Evolutionary conservation across 2,113 vertebrate species (phyloP), one percentile per base, ranked within the genome.

Genomic region (Poeciliopsis retropinna): DNA sequence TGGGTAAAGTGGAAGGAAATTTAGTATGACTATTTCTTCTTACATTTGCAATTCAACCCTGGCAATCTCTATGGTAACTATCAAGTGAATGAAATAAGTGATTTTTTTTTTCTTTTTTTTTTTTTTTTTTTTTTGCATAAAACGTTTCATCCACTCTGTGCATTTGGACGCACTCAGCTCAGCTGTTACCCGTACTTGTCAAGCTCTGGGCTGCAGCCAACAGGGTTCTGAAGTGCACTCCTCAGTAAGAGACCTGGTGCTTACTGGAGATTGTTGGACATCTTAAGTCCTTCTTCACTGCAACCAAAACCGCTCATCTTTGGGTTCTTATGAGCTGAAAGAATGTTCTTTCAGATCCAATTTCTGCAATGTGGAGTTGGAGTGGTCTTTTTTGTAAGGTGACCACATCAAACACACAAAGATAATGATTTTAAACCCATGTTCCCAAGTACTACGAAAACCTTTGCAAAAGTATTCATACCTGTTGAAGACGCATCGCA

Each of bases 51-150:
- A 81, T 85, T 77, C 65, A 78, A 78, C 85, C 81, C 84, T 84
- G 37, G 27, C 78, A 27, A 76, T 93, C 87, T 83, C 90, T 89
- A 93, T 93, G 84, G 90, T 81, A 92, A 93, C 92, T 85, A 85
- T 75, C 79, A 71, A 84, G 82, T 70, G 73, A 84, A 83, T 62
- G 71, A 87, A 82, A 82, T 13, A 54, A 73, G 29, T 64, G 76
- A 31, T 74, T 81, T 72, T 15, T 41, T 41, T 41, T 0, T 3
- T 3, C 5, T 41, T 41, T 41, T 1, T 3, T 41, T 34, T 32
- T 6, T 32, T 32, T 32, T 8, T 1, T 32, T 32, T 34, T 34
- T 34, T 1, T 34, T 34, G 9, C 3, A 14, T 14, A 15, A 41
- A 15, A 41, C 39, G 11, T 41, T 15, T 4, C 4, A 15, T 54